A percentile compares a stretch with the other conserved stretches of the same genome.
Conservation (phyloP, 2,888 invertebrate species). For the Chromoteleia sp. region DNA sequence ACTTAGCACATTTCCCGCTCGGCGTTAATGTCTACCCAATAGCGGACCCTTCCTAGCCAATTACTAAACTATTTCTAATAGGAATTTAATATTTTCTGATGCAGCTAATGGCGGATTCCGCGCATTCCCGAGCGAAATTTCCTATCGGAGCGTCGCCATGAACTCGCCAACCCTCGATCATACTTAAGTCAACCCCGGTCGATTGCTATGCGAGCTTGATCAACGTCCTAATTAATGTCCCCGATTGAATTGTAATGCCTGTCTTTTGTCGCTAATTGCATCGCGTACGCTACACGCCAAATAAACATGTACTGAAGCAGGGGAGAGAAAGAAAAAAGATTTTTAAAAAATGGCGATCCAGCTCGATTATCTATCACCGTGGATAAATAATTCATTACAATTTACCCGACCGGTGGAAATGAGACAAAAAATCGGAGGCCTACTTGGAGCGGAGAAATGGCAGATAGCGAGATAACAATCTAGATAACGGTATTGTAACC, state of each 20-base stretch:
- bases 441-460: slow-evolving; percentile 41
- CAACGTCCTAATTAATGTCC: slow-evolving; percentile 1
- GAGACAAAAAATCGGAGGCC: slow-evolving; percentile 25
- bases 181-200: slow-evolving; percentile 11
- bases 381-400: slow-evolving; percentile 55
- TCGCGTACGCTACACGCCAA: not conserved
- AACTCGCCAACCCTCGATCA: slow-evolving; percentile 6
- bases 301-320: not conserved
- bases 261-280: slow-evolving; percentile 24
- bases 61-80: slow-evolving; percentile 62
- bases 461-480: slow-evolving; percentile 48
- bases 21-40: slow-evolving; percentile 32
- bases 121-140: slow-evolving; percentile 34
- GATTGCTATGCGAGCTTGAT: slow-evolving; percentile 12
- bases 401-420: slow-evolving; percentile 28
- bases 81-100: slow-evolving; percentile 51
- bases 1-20: slow-evolving; percentile 24
- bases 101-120: slow-evolving; percentile 36
- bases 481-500: slow-evolving; percentile 51
- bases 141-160: slow-evolving; percentile 5
- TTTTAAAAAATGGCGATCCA: not conserved
- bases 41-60: slow-evolving; percentile 25
- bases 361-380: slow-evolving; percentile 22
- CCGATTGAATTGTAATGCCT: slow-evolving; percentile 25
- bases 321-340: not conserved